A percentile compares a stretch with the other conserved stretches of the same genome.
Conservation (phyloP, 1,140 invertebrate species). For the Caenorhabditis briggsae region DNA sequence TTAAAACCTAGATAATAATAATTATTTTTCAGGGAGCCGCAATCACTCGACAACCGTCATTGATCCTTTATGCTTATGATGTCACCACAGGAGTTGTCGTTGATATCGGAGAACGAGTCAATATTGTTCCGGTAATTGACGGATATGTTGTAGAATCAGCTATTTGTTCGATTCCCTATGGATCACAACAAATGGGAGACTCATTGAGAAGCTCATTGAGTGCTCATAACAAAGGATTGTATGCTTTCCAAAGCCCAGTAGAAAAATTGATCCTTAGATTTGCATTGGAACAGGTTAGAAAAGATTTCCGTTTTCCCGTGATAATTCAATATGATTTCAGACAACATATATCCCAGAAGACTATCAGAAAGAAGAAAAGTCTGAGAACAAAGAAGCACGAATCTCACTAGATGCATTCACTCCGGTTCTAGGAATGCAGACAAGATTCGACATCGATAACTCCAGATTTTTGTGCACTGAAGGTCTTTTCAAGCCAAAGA, state of each 20-base stretch:
- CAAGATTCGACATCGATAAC: slow-evolving; percentile 70
- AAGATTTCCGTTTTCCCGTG: neutral
- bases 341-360: slow-evolving; percentile 80
- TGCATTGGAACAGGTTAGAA: slow-evolving; percentile 79
- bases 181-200: slow-evolving; percentile 80
- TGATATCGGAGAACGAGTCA: slow-evolving; percentile 82
- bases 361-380: slow-evolving; percentile 79
- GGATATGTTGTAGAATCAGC: slow-evolving; percentile 79
- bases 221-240: slow-evolving; percentile 73
- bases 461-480: slow-evolving; percentile 81
- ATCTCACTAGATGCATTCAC: slow-evolving; percentile 78
- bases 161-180: slow-evolving; percentile 79
- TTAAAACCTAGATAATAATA: slow-evolving; percentile 79
- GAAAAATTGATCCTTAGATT: slow-evolving; percentile 79
- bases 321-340: slow-evolving; percentile 70
- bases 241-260: slow-evolving; percentile 78
- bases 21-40: slow-evolving; percentile 79
- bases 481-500: slow-evolving; percentile 82
- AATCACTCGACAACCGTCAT: slow-evolving; percentile 82
- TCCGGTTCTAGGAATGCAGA: slow-evolving; percentile 67
- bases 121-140: slow-evolving; percentile 82
- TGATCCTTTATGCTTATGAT: slow-evolving; percentile 82
- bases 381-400: slow-evolving; percentile 76
- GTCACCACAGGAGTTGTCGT: slow-evolving; percentile 82
- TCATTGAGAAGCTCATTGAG: slow-evolving; percentile 77